phyloP scores from a whole-genome alignment of 2,888 invertebrate genomes.

The Pseudococcus jackbeardsleyi region DNA sequence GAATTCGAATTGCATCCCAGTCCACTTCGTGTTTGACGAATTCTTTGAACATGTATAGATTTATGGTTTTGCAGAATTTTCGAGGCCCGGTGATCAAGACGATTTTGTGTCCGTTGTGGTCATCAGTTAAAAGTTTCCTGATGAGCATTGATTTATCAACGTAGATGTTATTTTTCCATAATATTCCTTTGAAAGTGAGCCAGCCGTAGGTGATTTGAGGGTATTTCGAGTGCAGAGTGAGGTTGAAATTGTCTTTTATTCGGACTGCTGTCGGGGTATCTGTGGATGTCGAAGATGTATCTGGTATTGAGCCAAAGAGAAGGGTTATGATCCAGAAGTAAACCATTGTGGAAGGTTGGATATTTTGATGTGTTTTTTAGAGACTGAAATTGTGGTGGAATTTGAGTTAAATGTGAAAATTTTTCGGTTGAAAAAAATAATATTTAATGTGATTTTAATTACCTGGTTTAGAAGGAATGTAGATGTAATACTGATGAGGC shows the following conservation, averaged over 20 bases:
- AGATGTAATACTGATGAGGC: no score
- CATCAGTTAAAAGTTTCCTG: not conserved
- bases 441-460: no score
- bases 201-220: constrained; percentile 22
- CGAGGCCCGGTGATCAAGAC: constrained; percentile 17
- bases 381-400: no score
- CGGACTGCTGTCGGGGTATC: not conserved
- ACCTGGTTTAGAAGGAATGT: no score
- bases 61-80: constrained; percentile 36
- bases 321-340: not conserved
- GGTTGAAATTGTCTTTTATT: not conserved
- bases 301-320: not conserved
- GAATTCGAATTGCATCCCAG: not conserved
- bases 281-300: not conserved
- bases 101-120: not conserved
- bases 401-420: no score
- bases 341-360: no score
- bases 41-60: constrained; percentile 1
- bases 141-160: constrained; percentile 19
- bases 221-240: not conserved
- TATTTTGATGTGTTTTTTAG: no score
- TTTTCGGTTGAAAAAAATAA: no score
- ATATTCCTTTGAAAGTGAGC: not conserved
- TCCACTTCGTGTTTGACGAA: not conserved
- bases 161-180: constrained; percentile 10